phyloP scores from a whole-genome alignment of 2,888 invertebrate species.

The Hydriomena furcata region DNA sequence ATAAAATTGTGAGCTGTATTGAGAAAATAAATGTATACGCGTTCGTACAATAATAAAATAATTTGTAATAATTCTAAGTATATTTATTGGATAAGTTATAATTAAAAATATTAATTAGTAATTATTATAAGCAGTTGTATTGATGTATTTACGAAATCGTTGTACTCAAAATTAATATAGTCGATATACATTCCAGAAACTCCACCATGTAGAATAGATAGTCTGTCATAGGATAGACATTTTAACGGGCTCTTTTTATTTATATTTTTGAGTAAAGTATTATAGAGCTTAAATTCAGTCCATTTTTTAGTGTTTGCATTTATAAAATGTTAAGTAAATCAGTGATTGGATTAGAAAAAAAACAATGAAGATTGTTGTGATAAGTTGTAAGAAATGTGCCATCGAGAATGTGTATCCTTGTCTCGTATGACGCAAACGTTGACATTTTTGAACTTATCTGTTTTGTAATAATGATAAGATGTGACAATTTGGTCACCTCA shows the following conservation, averaged over 20 bases:
- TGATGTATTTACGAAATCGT: conserved; percentile 53
- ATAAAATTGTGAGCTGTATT: conserved; percentile 70
- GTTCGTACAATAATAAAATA: conserved; percentile 78
- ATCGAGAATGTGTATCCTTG: conserved; percentile 12
- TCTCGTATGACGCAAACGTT: neutral
- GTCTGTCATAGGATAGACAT: conserved; percentile 13
- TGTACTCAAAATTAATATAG: conserved; percentile 38
- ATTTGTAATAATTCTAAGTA: conserved; percentile 60
- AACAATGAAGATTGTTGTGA: conserved; percentile 21
- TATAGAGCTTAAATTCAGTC: conserved; percentile 37
- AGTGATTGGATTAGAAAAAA: conserved; percentile 10
- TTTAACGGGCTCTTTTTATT: conserved; percentile 25
- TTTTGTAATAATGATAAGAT: neutral
- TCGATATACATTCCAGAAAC: conserved; percentile 47
- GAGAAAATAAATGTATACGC: conserved; percentile 79
- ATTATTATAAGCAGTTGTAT: conserved; percentile 50
- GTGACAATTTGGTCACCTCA: neutral
- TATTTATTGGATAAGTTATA: conserved; percentile 73
- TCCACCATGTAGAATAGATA: conserved; percentile 38
- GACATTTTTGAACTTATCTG: neutral
- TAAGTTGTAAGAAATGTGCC: conserved; percentile 25
- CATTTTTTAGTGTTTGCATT: conserved; percentile 35
- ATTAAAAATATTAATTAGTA: conserved; percentile 61
- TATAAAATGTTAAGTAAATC: conserved; percentile 28
- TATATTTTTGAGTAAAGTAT: conserved; percentile 16